Evolutionary conservation across 2,113 vertebrate species (phyloP), one percentile per base, ranked within the genome.

Genomic region (Mohoua ochrocephala): DNA sequence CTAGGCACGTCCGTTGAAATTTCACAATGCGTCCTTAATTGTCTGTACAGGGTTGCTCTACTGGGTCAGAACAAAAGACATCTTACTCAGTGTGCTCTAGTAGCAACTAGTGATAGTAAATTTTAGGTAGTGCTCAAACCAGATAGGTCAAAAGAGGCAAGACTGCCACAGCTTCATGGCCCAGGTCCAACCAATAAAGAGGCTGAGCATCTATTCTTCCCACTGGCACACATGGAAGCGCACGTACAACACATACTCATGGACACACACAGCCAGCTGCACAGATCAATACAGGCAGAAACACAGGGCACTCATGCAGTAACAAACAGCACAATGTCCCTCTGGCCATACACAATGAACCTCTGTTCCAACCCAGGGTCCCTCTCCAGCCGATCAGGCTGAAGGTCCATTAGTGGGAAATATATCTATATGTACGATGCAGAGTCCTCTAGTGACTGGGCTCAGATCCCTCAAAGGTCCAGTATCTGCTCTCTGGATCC

Each of bases 341-440:
- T 79, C 75, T 64, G 65, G 41, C 57, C 49, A 30, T 1, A 2
- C 41, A 63, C 65, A 35, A 7, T 56, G 42, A 35, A 31, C 35
- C 42, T 57, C 67, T 73, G 57, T 31, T 80, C 42, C 67, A 49
- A 3, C 1, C 35, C 54, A 42, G 13, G 10, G 37, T 26, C 15
- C 30, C 23, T 26, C 65, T 65, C 45, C 42, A 37, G 64, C 22
- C 69, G 54, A 64, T n/a, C 28, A 17, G 39, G 44, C 35, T 59
- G 44, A 69, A 63, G 64, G 64, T 12, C 39, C 59, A 9, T 45
- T 41, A 37, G 10, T 14, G 39, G 28, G 69, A 91, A 69, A 54
- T 50, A 27, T 2, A 73, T 13, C 53, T 12, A 4, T 5, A 16
- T 3, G 4, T 17, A 9, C 30, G 52, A 7, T 0, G 1, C 1